Conservation (phyloP, 2,888 invertebrate species). For the Tridacna crocea region DNA sequence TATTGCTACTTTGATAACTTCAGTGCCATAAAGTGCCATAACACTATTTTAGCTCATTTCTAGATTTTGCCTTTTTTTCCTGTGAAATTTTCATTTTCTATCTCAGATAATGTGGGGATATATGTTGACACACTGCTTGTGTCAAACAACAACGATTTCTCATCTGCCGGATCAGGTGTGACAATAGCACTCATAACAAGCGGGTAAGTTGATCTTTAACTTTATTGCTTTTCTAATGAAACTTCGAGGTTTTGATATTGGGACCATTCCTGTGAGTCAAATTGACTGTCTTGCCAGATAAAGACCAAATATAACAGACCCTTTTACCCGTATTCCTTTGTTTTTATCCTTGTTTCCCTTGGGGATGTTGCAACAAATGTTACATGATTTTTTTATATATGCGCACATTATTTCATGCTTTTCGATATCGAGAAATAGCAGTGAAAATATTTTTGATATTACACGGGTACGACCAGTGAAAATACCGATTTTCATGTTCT, state of each 20-base stretch:
- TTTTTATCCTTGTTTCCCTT: not conserved
- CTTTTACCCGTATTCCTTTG: not conserved
- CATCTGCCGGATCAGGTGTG: not conserved
- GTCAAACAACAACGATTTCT: not conserved
- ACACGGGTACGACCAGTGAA: too few relatives aligned
- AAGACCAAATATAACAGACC: not conserved
- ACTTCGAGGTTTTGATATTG: not conserved
- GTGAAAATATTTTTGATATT: too few relatives aligned
- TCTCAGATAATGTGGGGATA: not conserved
- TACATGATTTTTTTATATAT: too few relatives aligned
- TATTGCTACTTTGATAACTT: too few relatives aligned
- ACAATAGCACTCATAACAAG: not conserved
- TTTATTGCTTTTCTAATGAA: not conserved
- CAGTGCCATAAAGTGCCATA: too few relatives aligned
- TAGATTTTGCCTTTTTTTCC: not conserved
- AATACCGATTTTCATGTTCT: too few relatives aligned
- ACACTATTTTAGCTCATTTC: too few relatives aligned
- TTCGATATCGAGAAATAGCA: too few relatives aligned
- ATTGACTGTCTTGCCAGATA: not conserved
- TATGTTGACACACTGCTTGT: not conserved
- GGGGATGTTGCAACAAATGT: too few relatives aligned
- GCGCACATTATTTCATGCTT: too few relatives aligned
- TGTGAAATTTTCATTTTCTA: not conserved
- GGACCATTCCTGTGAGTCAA: too few relatives aligned
- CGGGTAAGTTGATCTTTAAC: slow-evolving; percentile 7